Evolutionary conservation across 2,888 invertebrate species (phyloP), one percentile per base, ranked within the genome.

Genomic region (Lasioglossum morio): DNA sequence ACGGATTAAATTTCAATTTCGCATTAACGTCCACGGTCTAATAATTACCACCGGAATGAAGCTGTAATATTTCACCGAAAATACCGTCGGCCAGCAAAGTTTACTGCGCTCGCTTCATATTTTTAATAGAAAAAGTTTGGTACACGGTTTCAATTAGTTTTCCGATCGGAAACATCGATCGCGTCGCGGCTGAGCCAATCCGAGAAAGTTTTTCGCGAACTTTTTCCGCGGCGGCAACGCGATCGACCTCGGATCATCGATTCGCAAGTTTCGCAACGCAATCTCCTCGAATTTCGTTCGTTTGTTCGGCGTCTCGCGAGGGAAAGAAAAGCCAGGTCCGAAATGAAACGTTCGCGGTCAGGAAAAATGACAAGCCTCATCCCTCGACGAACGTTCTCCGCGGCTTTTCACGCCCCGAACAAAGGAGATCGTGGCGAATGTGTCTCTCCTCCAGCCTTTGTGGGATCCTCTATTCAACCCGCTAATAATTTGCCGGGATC

Each of bases 401-500:
- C 12, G 76, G 76, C 72, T 79, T 86, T 86, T 86, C 86, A 86
- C 86, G 46, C 86, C 46, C 10, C 74, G 66, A 53, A 85, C 86
- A 89, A 89, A 83, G 27, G 66, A 40, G 30, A 27, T 69, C 37
- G 74, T 12, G 46, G 46, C 79, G 79, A 81, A 78, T 60, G 69
- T 83, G 79, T 75, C 72, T 75, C 72, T 70, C 72, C 75, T n/a
- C 70, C 69, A 3, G 53, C n/a, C 83, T 82, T 87, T 84, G 77
- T 78, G 37, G 72, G 60, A 37, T 30, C 34, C 60, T 66, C 60
- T 23, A 86, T 86, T 86, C 78, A 60, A 30, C 69, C 34, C 43
- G 79, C 75, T 86, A 82, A 86, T 86, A 86, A 79, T 60, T 74
- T 37, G 60, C 73, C 53, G 27, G 14, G 57, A 53, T 66, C 30